Conservation (phyloP, 1,140 invertebrate species). For the Uloborus diversus region DNA sequence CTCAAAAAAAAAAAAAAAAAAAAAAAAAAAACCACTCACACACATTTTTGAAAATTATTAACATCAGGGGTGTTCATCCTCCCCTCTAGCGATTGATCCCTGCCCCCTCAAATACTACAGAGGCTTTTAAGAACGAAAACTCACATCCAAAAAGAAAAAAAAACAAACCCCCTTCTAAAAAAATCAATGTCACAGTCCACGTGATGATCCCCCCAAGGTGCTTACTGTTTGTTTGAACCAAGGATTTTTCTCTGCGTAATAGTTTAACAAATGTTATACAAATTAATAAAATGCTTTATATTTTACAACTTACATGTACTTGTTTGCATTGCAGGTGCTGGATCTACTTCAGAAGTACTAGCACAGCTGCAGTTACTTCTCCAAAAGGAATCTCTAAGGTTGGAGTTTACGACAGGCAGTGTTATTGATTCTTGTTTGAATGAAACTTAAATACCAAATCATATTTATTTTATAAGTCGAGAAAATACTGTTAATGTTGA, state of each 20-base stretch:
- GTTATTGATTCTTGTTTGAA: neutral
- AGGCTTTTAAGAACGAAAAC: no score
- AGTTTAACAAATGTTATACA: neutral
- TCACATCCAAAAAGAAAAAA: no score
- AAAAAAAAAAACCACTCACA: no score
- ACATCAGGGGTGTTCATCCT: no score
- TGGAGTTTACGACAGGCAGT: neutral
- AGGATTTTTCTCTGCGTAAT: neutral
- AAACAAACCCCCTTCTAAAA: no score
- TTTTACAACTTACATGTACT: neutral
- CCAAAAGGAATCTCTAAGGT: neutral
- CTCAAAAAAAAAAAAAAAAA: no score
- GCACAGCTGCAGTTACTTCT: neutral
- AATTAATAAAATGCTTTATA: neutral
- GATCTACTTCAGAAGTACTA: neutral
- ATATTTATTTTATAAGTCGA: no score
- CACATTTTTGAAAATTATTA: no score
- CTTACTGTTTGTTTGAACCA: neutral
- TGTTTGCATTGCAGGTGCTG: neutral
- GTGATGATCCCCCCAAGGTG: neutral
- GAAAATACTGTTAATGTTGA: no score
- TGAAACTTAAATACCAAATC: neutral
- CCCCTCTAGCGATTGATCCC: no score
- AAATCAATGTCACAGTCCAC: neutral
- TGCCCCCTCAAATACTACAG: no score